A percentile compares a stretch with the other conserved stretches of the same genome.
phyloP scores from a whole-genome alignment of 2,113 vertebrate genomes.

The Phylloscopus trochiloides region DNA sequence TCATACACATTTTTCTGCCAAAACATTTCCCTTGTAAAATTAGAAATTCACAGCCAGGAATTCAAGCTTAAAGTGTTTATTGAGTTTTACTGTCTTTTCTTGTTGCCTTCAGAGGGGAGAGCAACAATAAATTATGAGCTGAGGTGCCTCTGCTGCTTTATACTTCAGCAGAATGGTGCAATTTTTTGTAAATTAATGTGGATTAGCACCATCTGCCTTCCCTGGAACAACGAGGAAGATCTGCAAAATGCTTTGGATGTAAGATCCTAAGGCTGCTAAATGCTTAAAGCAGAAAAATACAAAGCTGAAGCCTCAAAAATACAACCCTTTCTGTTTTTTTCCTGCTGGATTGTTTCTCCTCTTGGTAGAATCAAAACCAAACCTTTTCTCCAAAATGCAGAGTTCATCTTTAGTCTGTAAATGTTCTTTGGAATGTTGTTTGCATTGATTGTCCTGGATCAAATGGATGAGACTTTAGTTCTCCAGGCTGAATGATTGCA shows the following conservation, averaged over 20 bases:
- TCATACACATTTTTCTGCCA: constrained; percentile 14
- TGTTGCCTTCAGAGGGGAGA: constrained; percentile 42
- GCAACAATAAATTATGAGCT: background rate
- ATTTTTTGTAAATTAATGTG: background rate
- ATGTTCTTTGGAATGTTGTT: background rate
- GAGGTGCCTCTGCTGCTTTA: background rate
- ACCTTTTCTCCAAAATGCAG: background rate
- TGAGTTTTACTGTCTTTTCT: constrained; percentile 41
- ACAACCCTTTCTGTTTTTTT: background rate
- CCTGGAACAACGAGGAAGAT: background rate
- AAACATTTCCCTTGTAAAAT: background rate
- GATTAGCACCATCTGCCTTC: background rate
- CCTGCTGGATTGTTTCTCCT: background rate
- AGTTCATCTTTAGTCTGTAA: background rate
- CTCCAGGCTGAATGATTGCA: background rate
- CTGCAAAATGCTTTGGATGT: background rate
- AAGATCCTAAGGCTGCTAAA: background rate
- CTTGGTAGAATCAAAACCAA: background rate
- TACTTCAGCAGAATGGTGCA: background rate
- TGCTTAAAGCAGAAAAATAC: background rate
- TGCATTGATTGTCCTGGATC: background rate
- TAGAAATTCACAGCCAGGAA: constrained; percentile 28
- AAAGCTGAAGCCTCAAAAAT: background rate
- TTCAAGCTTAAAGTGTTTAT: background rate
- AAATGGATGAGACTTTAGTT: background rate